Conservation (phyloP, 1,140 invertebrate species). For the Cyphomyrmex costatus region DNA sequence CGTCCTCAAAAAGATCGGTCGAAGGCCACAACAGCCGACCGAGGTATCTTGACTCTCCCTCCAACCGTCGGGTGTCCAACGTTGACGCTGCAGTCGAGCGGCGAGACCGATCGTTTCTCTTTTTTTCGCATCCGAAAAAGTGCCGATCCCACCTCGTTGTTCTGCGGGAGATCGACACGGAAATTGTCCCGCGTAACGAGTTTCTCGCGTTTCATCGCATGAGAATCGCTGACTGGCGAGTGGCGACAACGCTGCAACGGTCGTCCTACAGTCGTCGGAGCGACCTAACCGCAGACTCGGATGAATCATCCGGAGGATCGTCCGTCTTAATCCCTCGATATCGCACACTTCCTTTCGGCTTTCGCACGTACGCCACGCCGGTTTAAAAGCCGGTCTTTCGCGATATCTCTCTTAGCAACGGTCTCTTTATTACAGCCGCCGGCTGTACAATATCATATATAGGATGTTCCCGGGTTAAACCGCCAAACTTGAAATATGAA, state of each 20-base stretch:
- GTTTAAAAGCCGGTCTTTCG: constrained; percentile 25
- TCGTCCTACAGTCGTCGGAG: constrained; percentile 51
- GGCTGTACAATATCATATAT: too few species aligned
- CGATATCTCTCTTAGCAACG: constrained; percentile 33
- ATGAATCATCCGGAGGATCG: constrained; percentile 81
- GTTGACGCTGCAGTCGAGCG: constrained; percentile 2
- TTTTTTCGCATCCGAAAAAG: constrained; percentile 11
- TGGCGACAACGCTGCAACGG: constrained; percentile 44
- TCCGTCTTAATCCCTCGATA: constrained; percentile 71
- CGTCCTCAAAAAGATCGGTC: constrained; percentile 59
- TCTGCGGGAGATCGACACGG: not conserved
- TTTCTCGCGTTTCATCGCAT: constrained; percentile 23
- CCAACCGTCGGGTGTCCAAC: not conserved
- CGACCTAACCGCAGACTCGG: constrained; percentile 75
- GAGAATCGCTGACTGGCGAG: constrained; percentile 65
- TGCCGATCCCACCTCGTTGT: constrained; percentile 26
- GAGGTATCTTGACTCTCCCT: not conserved
- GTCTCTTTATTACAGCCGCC: not conserved
- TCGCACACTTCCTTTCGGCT: constrained; percentile 44
- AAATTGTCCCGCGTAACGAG: not conserved
- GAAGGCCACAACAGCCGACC: constrained; percentile 7
- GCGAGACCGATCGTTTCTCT: constrained; percentile 21
- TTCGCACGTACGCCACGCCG: not conserved
- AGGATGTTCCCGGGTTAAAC: too few species aligned
- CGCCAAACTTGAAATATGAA: too few species aligned